phyloP scores from a whole-genome alignment of 1,140 invertebrate genomes.

The Drosophila leontia region DNA sequence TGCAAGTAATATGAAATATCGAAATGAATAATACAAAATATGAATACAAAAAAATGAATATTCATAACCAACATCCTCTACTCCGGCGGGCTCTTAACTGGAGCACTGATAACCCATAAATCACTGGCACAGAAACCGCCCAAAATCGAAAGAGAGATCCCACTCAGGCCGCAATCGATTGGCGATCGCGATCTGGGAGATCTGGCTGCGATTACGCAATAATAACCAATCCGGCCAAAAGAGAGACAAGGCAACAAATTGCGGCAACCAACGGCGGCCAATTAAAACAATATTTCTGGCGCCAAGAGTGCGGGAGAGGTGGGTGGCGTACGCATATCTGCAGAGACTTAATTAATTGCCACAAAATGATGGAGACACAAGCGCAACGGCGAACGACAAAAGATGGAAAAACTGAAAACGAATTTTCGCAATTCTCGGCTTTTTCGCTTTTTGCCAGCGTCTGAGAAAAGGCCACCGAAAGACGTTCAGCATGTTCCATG shows the following conservation, averaged over 20 bases:
- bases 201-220: conserved; percentile 32
- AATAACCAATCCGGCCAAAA: conserved; percentile 24
- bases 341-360: conserved; percentile 50
- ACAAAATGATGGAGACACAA: conserved; percentile 44
- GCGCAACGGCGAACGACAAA: conserved; percentile 38
- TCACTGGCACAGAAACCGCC: conserved; percentile 27
- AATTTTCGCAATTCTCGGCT: conserved; percentile 39
- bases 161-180: conserved; percentile 20
- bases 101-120: conserved; percentile 41
- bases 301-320: conserved; percentile 5
- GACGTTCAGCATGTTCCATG: conserved; percentile 47
- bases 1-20: background rate
- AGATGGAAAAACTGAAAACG: conserved; percentile 35
- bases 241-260: conserved; percentile 36
- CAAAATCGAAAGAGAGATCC: conserved; percentile 32
- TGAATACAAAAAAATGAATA: conserved; percentile 26
- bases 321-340: conserved; percentile 43
- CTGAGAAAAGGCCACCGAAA: conserved; percentile 49
- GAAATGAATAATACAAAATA: background rate
- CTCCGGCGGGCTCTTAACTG: conserved; percentile 15
- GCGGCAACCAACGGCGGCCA: conserved; percentile 31
- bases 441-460: conserved; percentile 7
- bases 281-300: conserved; percentile 45
- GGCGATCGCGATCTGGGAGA: conserved; percentile 14
- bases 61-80: conserved; percentile 19